Conservation (phyloP, 2,113 vertebrate genomes). For the Dolichotis patagonum region DNA sequence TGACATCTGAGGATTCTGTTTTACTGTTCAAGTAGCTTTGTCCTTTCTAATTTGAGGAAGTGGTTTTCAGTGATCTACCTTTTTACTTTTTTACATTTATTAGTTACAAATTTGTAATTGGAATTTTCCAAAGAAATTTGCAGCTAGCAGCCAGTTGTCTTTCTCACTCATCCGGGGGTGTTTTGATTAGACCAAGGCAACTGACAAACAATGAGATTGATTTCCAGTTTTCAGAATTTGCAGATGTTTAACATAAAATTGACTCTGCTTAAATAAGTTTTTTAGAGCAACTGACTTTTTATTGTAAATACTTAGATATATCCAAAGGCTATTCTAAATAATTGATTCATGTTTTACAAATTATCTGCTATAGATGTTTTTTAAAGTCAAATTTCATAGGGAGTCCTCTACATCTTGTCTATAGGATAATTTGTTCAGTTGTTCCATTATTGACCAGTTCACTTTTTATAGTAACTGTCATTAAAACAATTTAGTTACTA, state of each 20-base stretch:
- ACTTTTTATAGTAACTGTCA: not conserved
- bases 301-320: not conserved
- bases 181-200: not conserved
- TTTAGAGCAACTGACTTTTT: not conserved
- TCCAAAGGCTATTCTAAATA: not conserved
- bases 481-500: not conserved
- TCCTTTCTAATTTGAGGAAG: not conserved
- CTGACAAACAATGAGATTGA: not conserved
- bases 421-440: slow-evolving; percentile 27
- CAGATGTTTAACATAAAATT: not conserved
- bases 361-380: slow-evolving; percentile 45
- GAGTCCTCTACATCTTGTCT: not conserved
- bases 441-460: not conserved
- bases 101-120: not conserved
- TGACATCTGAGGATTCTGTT: not conserved
- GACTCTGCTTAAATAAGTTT: not conserved
- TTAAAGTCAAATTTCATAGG: slow-evolving; percentile 44
- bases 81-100: not conserved
- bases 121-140: not conserved
- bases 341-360: not conserved
- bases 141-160: not conserved
- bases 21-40: not conserved
- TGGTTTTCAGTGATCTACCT: not conserved
- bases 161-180: not conserved
- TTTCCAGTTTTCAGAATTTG: not conserved